These are phyloP conservation scores for Cyrtorhinus lividipennis DNA, from an alignment of 1,140 invertebrate genomes.

Conservation along the genomic window DNA sequence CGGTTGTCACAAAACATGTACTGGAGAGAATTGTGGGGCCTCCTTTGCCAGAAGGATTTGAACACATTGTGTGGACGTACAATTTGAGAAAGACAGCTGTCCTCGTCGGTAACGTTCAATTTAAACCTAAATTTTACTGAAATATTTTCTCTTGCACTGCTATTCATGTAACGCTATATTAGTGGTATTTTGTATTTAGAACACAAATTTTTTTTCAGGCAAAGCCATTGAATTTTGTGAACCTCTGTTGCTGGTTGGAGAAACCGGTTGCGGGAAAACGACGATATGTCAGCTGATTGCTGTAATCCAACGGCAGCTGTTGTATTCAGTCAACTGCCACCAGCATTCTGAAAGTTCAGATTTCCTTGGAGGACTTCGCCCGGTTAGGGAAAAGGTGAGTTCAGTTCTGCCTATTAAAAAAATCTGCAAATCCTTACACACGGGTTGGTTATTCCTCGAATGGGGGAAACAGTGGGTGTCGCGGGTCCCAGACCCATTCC, in stretches of 20 bases:
- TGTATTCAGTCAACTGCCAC: slow-evolving; percentile 89
- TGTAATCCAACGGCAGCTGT: slow-evolving; percentile 41
- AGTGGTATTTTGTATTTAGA: no score
- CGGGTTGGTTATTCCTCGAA: no score
- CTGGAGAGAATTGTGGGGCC: slow-evolving; percentile 45
- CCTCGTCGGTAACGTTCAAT: slow-evolving; percentile 52
- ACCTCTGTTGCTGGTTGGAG: slow-evolving; percentile 89
- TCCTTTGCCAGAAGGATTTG: slow-evolving; percentile 36
- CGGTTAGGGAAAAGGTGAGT: slow-evolving; percentile 48
- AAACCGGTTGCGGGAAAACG: slow-evolving; percentile 98
- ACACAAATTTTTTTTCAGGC: slow-evolving; percentile 26
- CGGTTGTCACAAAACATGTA: slow-evolving; percentile 56
- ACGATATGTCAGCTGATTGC: slow-evolving; percentile 86
- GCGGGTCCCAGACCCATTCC: no score
- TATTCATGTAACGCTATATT: slow-evolving; percentile 1
- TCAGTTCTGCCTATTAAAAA: background rate
- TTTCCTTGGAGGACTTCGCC: slow-evolving; percentile 89
- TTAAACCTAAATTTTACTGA: no score
- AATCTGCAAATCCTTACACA: no score
- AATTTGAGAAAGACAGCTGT: slow-evolving; percentile 83
- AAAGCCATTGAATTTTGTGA: slow-evolving; percentile 86
- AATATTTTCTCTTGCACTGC: background rate
- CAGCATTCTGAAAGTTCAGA: slow-evolving; percentile 97
- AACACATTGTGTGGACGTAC: slow-evolving; percentile 85
- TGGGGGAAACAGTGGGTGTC: no score